These are phyloP conservation scores for Epizoanthus illoricatus DNA, from an alignment of 92 coral and sea anemone species.

Conservation along the genomic window DNA sequence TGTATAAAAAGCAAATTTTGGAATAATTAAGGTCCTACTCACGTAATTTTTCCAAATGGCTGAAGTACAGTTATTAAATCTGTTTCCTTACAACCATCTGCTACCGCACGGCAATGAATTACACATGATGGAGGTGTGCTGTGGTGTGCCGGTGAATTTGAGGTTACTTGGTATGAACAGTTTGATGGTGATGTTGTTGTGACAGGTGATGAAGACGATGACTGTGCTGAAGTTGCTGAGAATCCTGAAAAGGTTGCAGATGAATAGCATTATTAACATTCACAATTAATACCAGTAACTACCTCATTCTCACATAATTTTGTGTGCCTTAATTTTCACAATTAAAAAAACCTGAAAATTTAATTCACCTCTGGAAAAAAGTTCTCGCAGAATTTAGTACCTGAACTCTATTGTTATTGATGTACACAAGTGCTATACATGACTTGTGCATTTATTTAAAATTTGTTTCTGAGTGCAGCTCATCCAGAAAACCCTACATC, in stretches of 20 bases:
- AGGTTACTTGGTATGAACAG: slow-evolving; percentile 64
- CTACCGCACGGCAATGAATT: slow-evolving; percentile 98
- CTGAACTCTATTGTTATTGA: no score
- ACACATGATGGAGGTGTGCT: slow-evolving; percentile 98
- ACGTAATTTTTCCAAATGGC: slow-evolving; percentile 99
- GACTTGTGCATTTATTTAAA: no score
- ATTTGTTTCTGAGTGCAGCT: no score
- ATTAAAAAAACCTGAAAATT: no score
- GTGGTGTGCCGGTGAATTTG: slow-evolving; percentile 83
- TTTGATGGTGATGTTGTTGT: slow-evolving; percentile 61
- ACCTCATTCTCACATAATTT: neutral
- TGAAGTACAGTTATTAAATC: slow-evolving; percentile 94
- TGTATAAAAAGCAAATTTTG: neutral
- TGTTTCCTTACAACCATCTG: slow-evolving; percentile 99
- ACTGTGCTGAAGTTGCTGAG: slow-evolving; percentile 58
- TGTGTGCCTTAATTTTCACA: no score
- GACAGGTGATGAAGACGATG: slow-evolving; percentile 62
- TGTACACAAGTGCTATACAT: no score
- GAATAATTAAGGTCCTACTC: slow-evolving; percentile 39
- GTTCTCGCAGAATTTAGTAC: no score
- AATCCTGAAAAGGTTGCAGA: slow-evolving; percentile 38
- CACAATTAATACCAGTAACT: neutral
- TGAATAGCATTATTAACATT: neutral
- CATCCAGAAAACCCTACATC: no score
- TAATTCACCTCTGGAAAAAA: no score